These are phyloP conservation scores for Cataglyphis cursor DNA, from an alignment of 2,888 invertebrate genomes.

Conservation along the genomic window DNA sequence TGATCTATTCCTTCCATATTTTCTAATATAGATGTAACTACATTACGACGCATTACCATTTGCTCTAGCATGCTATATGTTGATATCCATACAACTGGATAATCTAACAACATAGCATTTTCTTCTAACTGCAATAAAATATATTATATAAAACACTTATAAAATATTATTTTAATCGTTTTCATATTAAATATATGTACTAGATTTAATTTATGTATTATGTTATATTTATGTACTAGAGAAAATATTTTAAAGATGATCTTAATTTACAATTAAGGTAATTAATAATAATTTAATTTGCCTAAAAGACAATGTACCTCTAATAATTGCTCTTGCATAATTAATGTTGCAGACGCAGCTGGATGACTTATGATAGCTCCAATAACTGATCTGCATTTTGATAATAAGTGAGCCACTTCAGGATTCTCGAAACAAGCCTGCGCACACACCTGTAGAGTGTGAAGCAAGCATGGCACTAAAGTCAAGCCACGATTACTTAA, in stretches of 20 bases:
- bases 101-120: constrained; percentile 83
- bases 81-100: constrained; percentile 86
- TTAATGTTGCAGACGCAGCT: constrained; percentile 81
- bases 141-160: background rate
- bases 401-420: constrained; percentile 84
- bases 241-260: background rate
- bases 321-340: constrained; percentile 85
- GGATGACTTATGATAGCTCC: constrained; percentile 84
- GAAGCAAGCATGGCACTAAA: constrained; percentile 86
- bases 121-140: constrained; percentile 80
- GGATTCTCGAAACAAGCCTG: constrained; percentile 85
- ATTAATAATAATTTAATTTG: constrained; percentile 16
- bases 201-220: background rate
- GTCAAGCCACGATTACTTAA: constrained; percentile 82
- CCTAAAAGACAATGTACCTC: constrained; percentile 75
- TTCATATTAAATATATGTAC: too few species aligned
- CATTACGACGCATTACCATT: constrained; percentile 83
- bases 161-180: background rate
- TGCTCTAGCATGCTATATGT: constrained; percentile 87
- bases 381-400: constrained; percentile 85
- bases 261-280: constrained; percentile 7
- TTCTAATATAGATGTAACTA: constrained; percentile 83
- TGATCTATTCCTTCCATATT: constrained; percentile 83
- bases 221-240: background rate
- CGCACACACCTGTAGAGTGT: constrained; percentile 86